Base-by-base conservation (phyloP, 2,113 vertebrate genomes). In the Atractosteus spatula region DNA sequence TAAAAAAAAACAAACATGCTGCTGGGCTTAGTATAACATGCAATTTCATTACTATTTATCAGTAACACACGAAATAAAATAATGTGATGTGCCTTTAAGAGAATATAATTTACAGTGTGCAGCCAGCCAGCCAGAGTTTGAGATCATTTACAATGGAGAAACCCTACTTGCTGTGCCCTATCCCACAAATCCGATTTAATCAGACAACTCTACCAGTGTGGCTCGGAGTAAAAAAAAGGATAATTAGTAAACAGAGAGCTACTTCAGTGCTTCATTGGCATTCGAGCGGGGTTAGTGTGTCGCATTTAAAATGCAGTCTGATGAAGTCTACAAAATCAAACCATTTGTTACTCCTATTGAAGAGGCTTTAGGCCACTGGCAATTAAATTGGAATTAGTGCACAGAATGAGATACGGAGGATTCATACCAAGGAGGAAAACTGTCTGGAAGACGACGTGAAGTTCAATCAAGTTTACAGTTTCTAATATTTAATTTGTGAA, bases 341-440 rank as follows among this genome's bases (percentile, higher is more conserved):
- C 97, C 95, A 98, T 99, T 99, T 98, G 97, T 98, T 98, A 98
- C 97, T 98, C 94, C 97, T 98, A 97, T 97, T 98, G 96, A 98
- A 97, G 96, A 96, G 97, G 95, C 95, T 98, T 95, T 94, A 93
- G 97, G 97, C 96, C 96, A 97, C 96, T 97, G 95, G 96, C 97
- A 98, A 99, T 99, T 99, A 99, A 99, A 99, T 97, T 97, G 97
- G 97, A 98, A 99, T 98, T 99, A 98, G 97, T 96, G 96, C 93
- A 90, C 94, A 91, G 96, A 97, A 96, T 95, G 96, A 96, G 96
- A 98, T 96, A 96, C 95, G 96, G 96, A 95, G 94, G 94, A 97
- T 96, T 98, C 97, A 98, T 97, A 96, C 95, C 94, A 96, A 97
- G 94, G 95, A 94, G 95, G 93, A 90, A 89, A 86, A 90, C 83